phyloP scores from a whole-genome alignment of 1,140 invertebrate genomes.

The Zaprionus taronus region DNA sequence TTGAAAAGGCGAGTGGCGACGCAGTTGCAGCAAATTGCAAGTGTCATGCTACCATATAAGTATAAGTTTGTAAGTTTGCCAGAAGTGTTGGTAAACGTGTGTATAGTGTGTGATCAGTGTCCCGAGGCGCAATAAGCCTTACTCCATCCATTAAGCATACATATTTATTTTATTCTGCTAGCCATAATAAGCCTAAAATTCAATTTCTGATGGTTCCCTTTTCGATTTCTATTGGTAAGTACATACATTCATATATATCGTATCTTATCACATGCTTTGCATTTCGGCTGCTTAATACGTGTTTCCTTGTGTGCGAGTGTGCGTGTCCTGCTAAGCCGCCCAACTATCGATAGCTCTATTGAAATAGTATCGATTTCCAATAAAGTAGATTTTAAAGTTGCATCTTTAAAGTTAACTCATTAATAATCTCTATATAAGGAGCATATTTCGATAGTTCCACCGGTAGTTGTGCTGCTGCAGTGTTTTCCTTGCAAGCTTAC shows the following conservation, averaged over 20 bases:
- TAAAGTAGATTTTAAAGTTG: neutral
- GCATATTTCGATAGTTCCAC: neutral
- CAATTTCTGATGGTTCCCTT: constrained; percentile 56
- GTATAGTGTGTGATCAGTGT: neutral
- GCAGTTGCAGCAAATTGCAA: neutral
- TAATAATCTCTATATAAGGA: neutral
- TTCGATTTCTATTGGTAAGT: constrained; percentile 27
- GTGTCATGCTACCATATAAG: neutral
- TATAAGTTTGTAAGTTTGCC: no score
- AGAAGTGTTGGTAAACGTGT: constrained; percentile 15
- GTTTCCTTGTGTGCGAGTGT: constrained; percentile 16
- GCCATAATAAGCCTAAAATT: constrained; percentile 51
- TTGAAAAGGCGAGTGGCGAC: constrained; percentile 2
- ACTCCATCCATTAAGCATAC: neutral
- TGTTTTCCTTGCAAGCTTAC: constrained; percentile 39
- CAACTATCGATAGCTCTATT: constrained; percentile 5
- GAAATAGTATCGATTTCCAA: neutral
- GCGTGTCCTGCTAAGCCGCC: constrained; percentile 15
- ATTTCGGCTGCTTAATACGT: constrained; percentile 62
- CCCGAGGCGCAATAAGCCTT: neutral
- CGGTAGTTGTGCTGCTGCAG: neutral
- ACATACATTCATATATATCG: constrained; percentile 29
- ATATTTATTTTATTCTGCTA: neutral
- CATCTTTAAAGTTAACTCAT: neutral
- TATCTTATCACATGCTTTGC: constrained; percentile 77